These are phyloP conservation scores for Hemitrygon akajei DNA, from an alignment of 2,797 vertebrate genomes.

Conservation along the genomic window DNA sequence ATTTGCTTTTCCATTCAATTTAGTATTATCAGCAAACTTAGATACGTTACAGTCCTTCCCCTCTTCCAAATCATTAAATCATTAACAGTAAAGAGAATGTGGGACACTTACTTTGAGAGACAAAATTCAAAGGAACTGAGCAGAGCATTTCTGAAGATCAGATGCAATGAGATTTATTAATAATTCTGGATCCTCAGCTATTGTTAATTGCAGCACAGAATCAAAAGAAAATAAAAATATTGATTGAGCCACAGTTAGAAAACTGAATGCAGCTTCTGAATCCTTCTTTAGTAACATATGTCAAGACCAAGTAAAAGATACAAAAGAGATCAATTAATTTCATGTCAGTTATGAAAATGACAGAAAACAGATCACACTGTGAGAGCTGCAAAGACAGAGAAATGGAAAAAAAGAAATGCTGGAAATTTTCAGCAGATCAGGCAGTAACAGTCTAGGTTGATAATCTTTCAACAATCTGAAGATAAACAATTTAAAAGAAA, in stretches of 20 bases:
- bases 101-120: not conserved
- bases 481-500: too few relatives aligned
- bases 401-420: too few relatives aligned
- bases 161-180: not conserved
- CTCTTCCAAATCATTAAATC: too few relatives aligned
- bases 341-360: not conserved
- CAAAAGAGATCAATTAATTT: not conserved
- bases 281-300: not conserved
- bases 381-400: too few relatives aligned
- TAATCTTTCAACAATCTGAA: too few relatives aligned
- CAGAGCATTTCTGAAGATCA: not conserved
- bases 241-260: not conserved
- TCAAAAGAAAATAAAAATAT: not conserved
- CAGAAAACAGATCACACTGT: not conserved
- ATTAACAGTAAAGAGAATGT: not conserved
- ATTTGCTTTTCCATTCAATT: too few relatives aligned
- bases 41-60: too few relatives aligned
- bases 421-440: too few relatives aligned
- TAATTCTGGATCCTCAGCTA: not conserved
- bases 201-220: not conserved
- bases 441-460: too few relatives aligned
- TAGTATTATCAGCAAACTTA: too few relatives aligned
- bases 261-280: not conserved
- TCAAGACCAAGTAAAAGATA: not conserved
- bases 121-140: not conserved